Percentiles rank a stretch among this genome's conserved stretches.
Conservation (phyloP, 2,888 invertebrate genomes). For the Parasteatoda lunata region DNA sequence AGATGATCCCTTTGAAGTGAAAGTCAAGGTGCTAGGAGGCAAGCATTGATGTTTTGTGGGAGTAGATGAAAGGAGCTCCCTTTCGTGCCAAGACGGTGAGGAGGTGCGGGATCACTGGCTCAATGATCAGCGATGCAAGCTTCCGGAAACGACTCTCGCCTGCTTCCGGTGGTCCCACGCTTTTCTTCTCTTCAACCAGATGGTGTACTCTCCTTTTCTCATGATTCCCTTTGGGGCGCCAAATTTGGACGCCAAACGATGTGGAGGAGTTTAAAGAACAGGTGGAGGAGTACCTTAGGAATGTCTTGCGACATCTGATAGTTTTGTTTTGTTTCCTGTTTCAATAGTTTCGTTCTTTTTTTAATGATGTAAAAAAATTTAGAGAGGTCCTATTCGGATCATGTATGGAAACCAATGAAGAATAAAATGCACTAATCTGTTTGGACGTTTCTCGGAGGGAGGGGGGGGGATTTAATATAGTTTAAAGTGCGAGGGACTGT, state of each 20-base stretch:
- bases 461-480: too few species aligned
- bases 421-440: too few species aligned
- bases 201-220: conserved; percentile 34
- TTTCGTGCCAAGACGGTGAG: conserved; percentile 4
- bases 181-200: conserved; percentile 34
- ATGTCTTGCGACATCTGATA: not conserved
- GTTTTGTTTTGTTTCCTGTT: too few species aligned
- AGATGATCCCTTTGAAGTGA: not conserved
- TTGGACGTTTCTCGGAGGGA: too few species aligned
- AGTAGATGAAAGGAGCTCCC: conserved; percentile 15
- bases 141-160: conserved; percentile 47
- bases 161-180: conserved; percentile 64
- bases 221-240: not conserved
- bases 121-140: conserved; percentile 57
- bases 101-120: conserved; percentile 33
- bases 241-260: conserved; percentile 16
- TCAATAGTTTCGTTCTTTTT: too few species aligned
- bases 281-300: not conserved
- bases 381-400: too few species aligned
- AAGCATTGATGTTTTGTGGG: conserved; percentile 48
- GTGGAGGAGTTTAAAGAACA: not conserved
- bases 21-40: conserved; percentile 46
- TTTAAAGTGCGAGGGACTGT: too few species aligned
- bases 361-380: too few species aligned
- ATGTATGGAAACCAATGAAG: too few species aligned